Base-by-base conservation (phyloP, 2,113 vertebrate genomes). In the Martes martes region DNA sequence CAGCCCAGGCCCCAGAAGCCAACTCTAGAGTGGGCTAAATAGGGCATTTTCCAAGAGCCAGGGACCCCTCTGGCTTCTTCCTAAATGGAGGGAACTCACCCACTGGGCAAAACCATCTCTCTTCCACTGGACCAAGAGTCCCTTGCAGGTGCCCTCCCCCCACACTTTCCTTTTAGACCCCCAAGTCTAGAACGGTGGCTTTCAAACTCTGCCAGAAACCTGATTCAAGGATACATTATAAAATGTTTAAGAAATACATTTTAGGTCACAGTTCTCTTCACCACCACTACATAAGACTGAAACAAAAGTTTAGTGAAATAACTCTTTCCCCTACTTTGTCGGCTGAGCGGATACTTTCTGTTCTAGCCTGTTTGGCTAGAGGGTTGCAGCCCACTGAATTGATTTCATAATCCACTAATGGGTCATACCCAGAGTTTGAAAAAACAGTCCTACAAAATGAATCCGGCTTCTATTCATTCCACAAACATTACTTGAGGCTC, bases 261-360 rank as follows among this genome's bases (percentile, higher is more conserved):
- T 85, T 33, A 90, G 73, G n/a, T 52, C 50, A 52, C 57, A 50
- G 4, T 36, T 28, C 71, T n/a, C 6, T 59, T 90, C 61, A 89
- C 39, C 11, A 39, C 50, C 55, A 21, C 26, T 23, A 6, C 71
- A 8, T 21, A 26, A 82, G 89, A 73, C 47, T 71, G 79, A 95
- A 97, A 78, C n/a, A 52, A 26, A 91, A 78, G 73, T 94, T 80
- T 23, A 61, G 45, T 79, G 89, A 89, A 93, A 79, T 59, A 85
- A 73, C 26, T 87, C 15, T 63, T 57, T 57, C 15, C 36, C 52
- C 42, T 92, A 19, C n/a, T 63, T 16, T 7, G 23, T 91, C 36
- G 42, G 23, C 61, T 78, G 36, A 78, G 71, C n/a, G 79, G 76
- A 73, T 88, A n/a, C 63, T 94, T 92, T 97, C 69, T 81, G 52